A percentile compares a stretch with the other conserved stretches of the same genome.
phyloP scores from a whole-genome alignment of 2,888 invertebrate species.

The Ashinkailepas kermadecensis region DNA sequence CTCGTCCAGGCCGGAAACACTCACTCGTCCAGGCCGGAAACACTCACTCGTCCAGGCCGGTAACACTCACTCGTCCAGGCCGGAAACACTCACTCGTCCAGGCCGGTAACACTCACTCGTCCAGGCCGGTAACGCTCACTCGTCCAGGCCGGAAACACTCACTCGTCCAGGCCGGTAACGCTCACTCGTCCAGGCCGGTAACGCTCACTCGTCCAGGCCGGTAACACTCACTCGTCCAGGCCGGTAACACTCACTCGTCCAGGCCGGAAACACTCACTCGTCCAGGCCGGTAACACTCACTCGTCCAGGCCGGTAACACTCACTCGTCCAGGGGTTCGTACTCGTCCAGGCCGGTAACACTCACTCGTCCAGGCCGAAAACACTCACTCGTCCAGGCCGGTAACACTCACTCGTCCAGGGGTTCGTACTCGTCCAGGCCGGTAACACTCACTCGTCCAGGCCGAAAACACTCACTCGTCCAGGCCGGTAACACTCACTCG shows the following conservation, averaged over 20 bases:
- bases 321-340: too few species aligned
- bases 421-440: background rate
- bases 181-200: too few species aligned
- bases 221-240: background rate
- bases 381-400: background rate
- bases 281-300: background rate
- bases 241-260: background rate
- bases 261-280: background rate
- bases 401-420: background rate
- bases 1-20: background rate
- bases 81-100: too few species aligned
- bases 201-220: background rate
- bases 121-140: background rate
- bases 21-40: background rate
- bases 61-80: too few species aligned
- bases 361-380: background rate
- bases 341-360: background rate
- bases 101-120: background rate
- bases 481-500: too few species aligned
- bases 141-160: background rate
- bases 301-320: too few species aligned
- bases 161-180: background rate
- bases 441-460: background rate
- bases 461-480: background rate
- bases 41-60: too few species aligned